These are phyloP conservation scores for Zapornia atra DNA, from an alignment of 2,113 vertebrate species.

Conservation along the genomic window DNA sequence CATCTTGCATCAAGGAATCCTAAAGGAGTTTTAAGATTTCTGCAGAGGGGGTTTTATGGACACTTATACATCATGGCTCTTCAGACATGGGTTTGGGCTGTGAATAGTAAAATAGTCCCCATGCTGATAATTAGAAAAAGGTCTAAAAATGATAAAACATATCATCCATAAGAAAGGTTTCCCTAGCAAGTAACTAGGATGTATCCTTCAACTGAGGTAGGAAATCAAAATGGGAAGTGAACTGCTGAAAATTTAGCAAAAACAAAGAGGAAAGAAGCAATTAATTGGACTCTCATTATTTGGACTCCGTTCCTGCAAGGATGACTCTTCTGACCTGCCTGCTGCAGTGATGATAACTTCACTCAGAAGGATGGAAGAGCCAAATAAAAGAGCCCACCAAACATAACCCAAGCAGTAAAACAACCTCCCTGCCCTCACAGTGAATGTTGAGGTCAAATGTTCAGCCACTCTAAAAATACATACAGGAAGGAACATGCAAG, in stretches of 20 bases:
- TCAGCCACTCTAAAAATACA: not conserved
- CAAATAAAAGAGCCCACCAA: no score
- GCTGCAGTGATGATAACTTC: not conserved
- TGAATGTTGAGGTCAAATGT: slow-evolving; percentile 13
- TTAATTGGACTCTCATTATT: not conserved
- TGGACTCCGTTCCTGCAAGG: not conserved
- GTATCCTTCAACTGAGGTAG: not conserved
- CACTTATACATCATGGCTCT: rapidly evolving
- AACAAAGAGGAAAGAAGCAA: not conserved
- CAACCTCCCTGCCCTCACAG: not conserved
- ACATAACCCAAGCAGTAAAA: no score
- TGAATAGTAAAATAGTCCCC: not conserved
- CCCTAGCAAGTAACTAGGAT: not conserved
- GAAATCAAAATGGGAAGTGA: not conserved
- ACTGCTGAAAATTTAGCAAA: not conserved
- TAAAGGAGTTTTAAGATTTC: not conserved
- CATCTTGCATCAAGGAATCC: not conserved
- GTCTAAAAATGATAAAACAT: not conserved
- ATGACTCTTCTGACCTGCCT: not conserved
- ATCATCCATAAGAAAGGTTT: not conserved
- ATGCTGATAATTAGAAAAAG: not conserved
- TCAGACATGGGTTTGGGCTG: not conserved
- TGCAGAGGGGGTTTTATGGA: not conserved
- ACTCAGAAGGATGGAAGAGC: not conserved
- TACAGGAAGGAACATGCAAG: not conserved